Evolutionary conservation across 2,888 invertebrate genomes (phyloP).

Genomic region (Glaucopsyche alexis): DNA sequence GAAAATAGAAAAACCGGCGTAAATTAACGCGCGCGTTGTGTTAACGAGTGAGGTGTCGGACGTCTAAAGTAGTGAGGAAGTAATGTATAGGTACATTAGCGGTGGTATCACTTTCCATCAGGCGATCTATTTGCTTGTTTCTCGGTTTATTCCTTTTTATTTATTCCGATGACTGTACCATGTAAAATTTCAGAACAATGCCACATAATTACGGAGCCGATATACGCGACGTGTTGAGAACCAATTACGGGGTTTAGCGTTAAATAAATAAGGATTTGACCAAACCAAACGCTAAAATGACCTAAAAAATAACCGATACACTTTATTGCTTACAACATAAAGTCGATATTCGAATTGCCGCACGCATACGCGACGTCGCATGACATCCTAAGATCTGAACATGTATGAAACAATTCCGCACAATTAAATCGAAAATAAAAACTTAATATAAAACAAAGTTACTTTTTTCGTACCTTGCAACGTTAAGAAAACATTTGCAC

Average conservation of each 20-base stretch:
- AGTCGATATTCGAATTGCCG: slow-evolving; percentile 15
- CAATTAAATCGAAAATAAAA: slow-evolving; percentile 71
- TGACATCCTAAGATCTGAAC: slow-evolving; percentile 50
- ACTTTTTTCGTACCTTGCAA: slow-evolving; percentile 32
- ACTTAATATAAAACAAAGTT: slow-evolving; percentile 46
- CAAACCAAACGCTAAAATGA: slow-evolving; percentile 31
- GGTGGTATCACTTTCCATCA: not conserved
- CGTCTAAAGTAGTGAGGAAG: no score
- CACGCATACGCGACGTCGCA: slow-evolving; percentile 43
- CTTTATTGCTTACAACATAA: slow-evolving; percentile 32
- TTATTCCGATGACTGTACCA: slow-evolving; percentile 17
- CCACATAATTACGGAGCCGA: slow-evolving; percentile 39
- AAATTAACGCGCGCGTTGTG: no score
- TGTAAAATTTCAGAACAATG: slow-evolving; percentile 32
- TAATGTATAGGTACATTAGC: no score
- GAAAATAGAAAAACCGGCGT: no score
- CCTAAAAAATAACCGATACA: not conserved
- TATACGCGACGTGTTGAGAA: slow-evolving; percentile 39
- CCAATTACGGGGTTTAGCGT: slow-evolving; percentile 47
- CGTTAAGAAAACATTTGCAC: slow-evolving; percentile 30
- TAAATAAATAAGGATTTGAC: slow-evolving; percentile 46
- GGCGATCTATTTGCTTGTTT: not conserved
- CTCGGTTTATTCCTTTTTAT: not conserved
- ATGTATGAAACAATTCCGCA: slow-evolving; percentile 69
- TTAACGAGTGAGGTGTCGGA: no score